Percentiles rank a stretch among this genome's conserved stretches.
Conservation (phyloP, 1,140 invertebrate species). For the Wasmannia auropunctata region DNA sequence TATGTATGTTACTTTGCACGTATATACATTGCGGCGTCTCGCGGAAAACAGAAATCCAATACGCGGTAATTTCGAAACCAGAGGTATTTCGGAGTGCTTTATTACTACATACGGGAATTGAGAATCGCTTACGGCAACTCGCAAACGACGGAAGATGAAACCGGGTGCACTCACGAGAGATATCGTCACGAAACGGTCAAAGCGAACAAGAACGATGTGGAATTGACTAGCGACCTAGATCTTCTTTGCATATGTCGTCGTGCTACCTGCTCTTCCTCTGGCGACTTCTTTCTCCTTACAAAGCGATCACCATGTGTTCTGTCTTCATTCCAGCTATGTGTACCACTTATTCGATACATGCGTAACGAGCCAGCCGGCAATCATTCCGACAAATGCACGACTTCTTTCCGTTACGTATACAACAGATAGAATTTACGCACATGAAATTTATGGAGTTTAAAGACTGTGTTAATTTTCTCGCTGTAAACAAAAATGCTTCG, state of each 20-base stretch:
- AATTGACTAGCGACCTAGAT: constrained; percentile 29
- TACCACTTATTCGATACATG: background rate
- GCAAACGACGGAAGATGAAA: background rate
- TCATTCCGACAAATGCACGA: background rate
- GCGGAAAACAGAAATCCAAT: constrained; percentile 21
- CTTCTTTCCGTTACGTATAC: background rate
- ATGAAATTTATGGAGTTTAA: background rate
- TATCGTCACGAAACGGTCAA: background rate
- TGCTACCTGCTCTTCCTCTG: background rate
- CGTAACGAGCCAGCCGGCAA: background rate
- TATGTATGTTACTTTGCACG: too few species aligned
- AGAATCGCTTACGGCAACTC: background rate
- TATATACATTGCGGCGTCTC: background rate
- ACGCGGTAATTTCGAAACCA: constrained; percentile 24
- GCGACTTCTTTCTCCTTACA: background rate
- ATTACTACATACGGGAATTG: background rate
- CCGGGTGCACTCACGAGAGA: background rate
- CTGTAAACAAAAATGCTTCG: background rate
- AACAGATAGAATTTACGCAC: too few species aligned
- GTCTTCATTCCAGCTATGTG: background rate
- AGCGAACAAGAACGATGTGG: background rate
- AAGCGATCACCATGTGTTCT: background rate
- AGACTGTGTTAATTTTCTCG: background rate
- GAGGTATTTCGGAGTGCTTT: background rate
- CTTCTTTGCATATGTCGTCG: background rate